Conservation (phyloP, 2,888 invertebrate species). For the Hemistola chrysoprasaria region DNA sequence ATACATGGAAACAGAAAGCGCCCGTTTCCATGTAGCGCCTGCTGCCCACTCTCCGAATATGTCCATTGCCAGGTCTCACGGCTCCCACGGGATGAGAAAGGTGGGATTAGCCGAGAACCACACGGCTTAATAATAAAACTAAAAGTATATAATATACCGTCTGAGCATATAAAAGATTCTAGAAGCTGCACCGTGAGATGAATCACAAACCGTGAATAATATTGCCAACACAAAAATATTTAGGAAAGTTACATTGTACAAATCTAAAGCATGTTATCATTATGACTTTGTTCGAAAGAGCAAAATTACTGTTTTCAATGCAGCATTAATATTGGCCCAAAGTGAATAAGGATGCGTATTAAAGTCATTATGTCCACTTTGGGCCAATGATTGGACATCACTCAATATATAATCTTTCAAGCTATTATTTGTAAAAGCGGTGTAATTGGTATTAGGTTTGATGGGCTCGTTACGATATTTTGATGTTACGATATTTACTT, state of each 20-base stretch:
- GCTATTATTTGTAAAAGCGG: constrained; percentile 66
- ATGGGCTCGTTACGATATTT: constrained; percentile 21
- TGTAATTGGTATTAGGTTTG: constrained; percentile 49
- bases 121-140: too few species aligned
- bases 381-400: constrained; percentile 68
- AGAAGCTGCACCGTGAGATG: too few species aligned
- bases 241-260: constrained; percentile 8
- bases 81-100: too few species aligned
- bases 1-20: too few species aligned
- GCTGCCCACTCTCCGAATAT: too few species aligned
- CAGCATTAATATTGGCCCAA: constrained; percentile 59
- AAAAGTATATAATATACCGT: too few species aligned
- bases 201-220: too few species aligned
- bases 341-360: constrained; percentile 61
- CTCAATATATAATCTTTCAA: constrained; percentile 59
- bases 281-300: constrained; percentile 33
- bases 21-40: too few species aligned
- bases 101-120: too few species aligned
- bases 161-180: too few species aligned
- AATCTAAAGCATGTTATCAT: constrained; percentile 12
- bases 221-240: too few species aligned
- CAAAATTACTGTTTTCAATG: constrained; percentile 67
- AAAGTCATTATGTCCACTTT: constrained; percentile 70
- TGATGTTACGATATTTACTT: constrained; percentile 7
- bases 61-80: too few species aligned